Evolutionary conservation across 2,888 invertebrate species (phyloP).

Genomic region (Agonum fuliginosum): DNA sequence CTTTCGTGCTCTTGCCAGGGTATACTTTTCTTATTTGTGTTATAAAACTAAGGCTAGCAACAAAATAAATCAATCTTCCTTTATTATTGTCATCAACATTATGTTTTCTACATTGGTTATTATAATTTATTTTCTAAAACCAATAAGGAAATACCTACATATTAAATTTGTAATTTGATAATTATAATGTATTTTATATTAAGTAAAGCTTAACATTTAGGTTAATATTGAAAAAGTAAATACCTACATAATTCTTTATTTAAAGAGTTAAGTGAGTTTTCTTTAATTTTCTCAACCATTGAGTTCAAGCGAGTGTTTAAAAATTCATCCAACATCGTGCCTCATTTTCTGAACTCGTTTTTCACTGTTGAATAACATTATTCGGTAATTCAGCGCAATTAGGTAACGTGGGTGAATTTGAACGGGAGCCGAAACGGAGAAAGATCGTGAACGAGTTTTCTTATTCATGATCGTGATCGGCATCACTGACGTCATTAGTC

Average conservation of each 20-base stretch:
- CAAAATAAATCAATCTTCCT: too few relatives aligned
- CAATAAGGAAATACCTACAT: too few relatives aligned
- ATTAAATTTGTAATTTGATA: too few relatives aligned
- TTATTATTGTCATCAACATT: too few relatives aligned
- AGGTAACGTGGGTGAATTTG: conserved; percentile 1
- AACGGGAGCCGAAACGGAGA: conserved; percentile 9
- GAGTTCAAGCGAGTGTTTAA: background rate
- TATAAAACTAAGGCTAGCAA: too few relatives aligned
- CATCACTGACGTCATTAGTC: conserved; percentile 28
- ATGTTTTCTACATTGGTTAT: too few relatives aligned
- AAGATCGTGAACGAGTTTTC: conserved; percentile 24
- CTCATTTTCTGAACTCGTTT: background rate
- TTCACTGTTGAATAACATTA: conserved; percentile 37
- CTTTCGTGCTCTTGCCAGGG: too few relatives aligned
- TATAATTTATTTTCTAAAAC: too few relatives aligned
- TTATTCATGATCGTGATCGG: conserved; percentile 23
- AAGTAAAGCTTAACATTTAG: too few relatives aligned
- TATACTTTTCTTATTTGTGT: too few relatives aligned
- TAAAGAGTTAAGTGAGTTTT: background rate
- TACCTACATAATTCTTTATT: background rate
- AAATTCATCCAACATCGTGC: conserved; percentile 28
- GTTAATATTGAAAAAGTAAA: background rate
- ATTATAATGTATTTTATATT: too few relatives aligned
- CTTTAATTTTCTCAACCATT: conserved; percentile 34
- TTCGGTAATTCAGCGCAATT: conserved; percentile 32